phyloP scores from a whole-genome alignment of 2,113 vertebrate genomes.

The Grantiella picta region DNA sequence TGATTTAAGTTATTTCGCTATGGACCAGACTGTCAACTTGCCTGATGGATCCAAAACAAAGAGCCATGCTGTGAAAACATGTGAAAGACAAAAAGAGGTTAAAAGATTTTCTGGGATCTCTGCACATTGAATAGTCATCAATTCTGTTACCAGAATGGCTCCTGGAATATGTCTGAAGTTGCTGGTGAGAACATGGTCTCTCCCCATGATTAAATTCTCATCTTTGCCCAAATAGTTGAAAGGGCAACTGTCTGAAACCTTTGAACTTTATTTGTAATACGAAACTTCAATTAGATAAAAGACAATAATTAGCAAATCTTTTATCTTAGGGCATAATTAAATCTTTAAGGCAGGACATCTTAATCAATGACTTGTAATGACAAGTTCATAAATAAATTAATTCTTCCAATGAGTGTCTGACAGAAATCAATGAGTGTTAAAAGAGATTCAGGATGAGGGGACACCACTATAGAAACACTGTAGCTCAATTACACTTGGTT shows the following conservation, averaged over 20 bases:
- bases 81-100: constrained; percentile 47
- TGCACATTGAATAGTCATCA: constrained; percentile 37
- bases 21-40: neutral
- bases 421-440: constrained; percentile 89
- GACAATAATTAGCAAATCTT: constrained; percentile 98
- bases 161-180: constrained; percentile 13
- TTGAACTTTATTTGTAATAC: constrained; percentile 92
- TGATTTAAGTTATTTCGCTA: neutral
- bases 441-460: constrained; percentile 75
- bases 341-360: constrained; percentile 88
- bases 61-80: constrained; percentile 5
- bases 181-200: constrained; percentile 61
- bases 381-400: constrained; percentile 99
- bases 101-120: constrained; percentile 41
- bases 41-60: constrained; percentile 14
- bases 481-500: constrained; percentile 58
- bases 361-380: constrained; percentile 95
- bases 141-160: constrained; percentile 29
- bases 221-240: constrained; percentile 73
- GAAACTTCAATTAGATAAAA: constrained; percentile 96
- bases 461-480: constrained; percentile 54
- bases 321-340: constrained; percentile 97
- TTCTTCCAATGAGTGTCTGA: constrained; percentile 84
- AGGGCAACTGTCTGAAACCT: constrained; percentile 89
- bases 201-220: constrained; percentile 88